Evolutionary conservation across 2,113 vertebrate genomes (phyloP).

Genomic region (Parus major): DNA sequence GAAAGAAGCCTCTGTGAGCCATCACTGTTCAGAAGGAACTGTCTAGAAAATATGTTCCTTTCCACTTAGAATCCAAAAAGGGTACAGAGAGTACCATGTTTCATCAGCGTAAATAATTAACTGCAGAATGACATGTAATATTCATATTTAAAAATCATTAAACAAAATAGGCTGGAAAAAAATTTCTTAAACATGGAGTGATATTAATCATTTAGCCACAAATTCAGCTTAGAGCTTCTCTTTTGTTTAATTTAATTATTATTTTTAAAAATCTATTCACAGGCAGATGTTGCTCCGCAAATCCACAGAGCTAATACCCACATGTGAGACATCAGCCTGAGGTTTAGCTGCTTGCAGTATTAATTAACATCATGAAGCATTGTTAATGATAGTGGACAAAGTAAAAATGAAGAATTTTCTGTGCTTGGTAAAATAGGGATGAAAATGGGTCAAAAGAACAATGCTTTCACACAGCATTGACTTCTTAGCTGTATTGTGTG

Average conservation of each 20-base stretch:
- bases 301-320: slow-evolving; percentile 17
- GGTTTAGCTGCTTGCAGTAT: slow-evolving; percentile 25
- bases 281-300: slow-evolving; percentile 47
- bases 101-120: slow-evolving; percentile 76
- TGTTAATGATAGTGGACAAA: slow-evolving; percentile 22
- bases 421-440: not conserved
- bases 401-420: slow-evolving; percentile 43
- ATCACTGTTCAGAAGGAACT: not conserved
- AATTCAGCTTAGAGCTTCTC: slow-evolving; percentile 37
- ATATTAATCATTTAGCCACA: slow-evolving; percentile 63
- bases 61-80: slow-evolving; percentile 58
- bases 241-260: slow-evolving; percentile 52
- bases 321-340: slow-evolving; percentile 12
- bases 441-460: slow-evolving; percentile 52
- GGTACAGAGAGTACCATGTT: slow-evolving; percentile 36
- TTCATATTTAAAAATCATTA: slow-evolving; percentile 72
- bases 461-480: not conserved
- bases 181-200: slow-evolving; percentile 31
- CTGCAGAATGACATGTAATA: slow-evolving; percentile 65
- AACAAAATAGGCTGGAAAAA: slow-evolving; percentile 54
- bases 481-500: not conserved
- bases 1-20: not conserved
- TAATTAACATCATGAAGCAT: slow-evolving; percentile 55
- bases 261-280: slow-evolving; percentile 22
- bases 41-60: slow-evolving; percentile 7